Evolutionary conservation across 2,888 invertebrate genomes (phyloP).

Genomic region (Heterodera filipjevi): DNA sequence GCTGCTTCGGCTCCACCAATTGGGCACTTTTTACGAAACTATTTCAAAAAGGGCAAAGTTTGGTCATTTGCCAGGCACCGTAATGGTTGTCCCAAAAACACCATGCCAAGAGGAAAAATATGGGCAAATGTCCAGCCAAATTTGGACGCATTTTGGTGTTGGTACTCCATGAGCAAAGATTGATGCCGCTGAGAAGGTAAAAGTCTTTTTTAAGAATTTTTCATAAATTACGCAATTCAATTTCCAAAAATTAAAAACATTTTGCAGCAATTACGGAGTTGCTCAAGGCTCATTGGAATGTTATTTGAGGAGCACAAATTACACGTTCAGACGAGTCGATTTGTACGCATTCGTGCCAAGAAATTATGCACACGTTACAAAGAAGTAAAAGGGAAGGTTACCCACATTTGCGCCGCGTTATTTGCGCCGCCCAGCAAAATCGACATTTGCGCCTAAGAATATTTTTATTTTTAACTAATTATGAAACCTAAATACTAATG

Average conservation of each 20-base stretch:
- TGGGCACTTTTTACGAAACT: too few relatives aligned
- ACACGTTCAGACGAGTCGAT: conserved; percentile 54
- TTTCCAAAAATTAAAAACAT: not conserved
- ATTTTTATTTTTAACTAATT: too few relatives aligned
- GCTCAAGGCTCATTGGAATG: conserved; percentile 58
- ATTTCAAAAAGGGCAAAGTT: too few relatives aligned
- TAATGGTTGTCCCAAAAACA: too few relatives aligned
- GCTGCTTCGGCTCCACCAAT: too few relatives aligned
- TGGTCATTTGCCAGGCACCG: too few relatives aligned
- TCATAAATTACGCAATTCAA: not conserved
- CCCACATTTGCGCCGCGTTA: too few relatives aligned
- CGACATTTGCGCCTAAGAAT: too few relatives aligned
- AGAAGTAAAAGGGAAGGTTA: not conserved
- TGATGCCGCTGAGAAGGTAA: not conserved
- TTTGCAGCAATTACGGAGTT: conserved; percentile 55
- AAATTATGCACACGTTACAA: conserved; percentile 35
- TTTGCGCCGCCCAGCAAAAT: too few relatives aligned
- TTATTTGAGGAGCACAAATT: conserved; percentile 57
- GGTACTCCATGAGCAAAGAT: conserved; percentile 30
- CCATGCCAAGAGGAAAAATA: conserved; percentile 33
- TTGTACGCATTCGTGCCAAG: conserved; percentile 27
- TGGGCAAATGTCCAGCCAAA: conserved; percentile 48
- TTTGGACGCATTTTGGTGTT: conserved; percentile 46
- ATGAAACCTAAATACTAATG: too few relatives aligned
- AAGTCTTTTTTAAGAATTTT: too few relatives aligned